These are phyloP conservation scores for Hydractinia echinata DNA, from an alignment of 30 jellyfish, hydroid and myxozoan genomes.

Conservation along the genomic window DNA sequence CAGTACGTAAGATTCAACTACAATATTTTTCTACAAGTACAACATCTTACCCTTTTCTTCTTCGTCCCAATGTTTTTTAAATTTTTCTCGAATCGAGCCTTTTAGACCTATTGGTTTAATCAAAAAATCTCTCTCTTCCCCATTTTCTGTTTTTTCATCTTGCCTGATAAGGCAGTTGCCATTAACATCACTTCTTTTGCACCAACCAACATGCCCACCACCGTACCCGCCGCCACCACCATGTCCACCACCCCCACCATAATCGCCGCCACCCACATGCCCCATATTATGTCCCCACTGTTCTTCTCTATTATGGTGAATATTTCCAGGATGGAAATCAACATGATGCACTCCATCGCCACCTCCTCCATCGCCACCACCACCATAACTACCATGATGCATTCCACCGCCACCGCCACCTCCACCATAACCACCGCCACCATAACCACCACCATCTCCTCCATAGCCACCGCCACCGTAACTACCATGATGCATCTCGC, in stretches of 20 bases:
- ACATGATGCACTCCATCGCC: not conserved
- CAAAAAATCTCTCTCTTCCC: slow-evolving; percentile 13
- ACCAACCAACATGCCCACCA: not conserved
- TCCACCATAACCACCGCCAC: not conserved
- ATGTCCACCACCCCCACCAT: not conserved
- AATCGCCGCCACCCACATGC: slow-evolving; percentile 10
- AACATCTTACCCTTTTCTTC: slow-evolving; percentile 19
- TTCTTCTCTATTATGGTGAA: slow-evolving; percentile 1
- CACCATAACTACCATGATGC: not conserved
- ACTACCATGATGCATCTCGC: too few species aligned
- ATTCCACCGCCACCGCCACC: not conserved
- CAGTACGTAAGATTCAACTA: too few species aligned
- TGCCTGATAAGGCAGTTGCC: not conserved
- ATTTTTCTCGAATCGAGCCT: slow-evolving; percentile 11
- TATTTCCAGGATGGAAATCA: not conserved
- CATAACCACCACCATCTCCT: slow-evolving; percentile 4
- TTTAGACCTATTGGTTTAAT: slow-evolving; percentile 1
- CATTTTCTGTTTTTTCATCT: not conserved
- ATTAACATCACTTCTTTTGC: not conserved
- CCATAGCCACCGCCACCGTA: too few species aligned
- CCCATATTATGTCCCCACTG: slow-evolving; percentile 15
- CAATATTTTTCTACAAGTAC: not conserved
- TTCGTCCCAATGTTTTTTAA: slow-evolving; percentile 20
- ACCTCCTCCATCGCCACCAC: not conserved
- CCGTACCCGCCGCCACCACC: not conserved